Conservation (phyloP, 2,113 vertebrate species). For the Monarcha castaneiventris region DNA sequence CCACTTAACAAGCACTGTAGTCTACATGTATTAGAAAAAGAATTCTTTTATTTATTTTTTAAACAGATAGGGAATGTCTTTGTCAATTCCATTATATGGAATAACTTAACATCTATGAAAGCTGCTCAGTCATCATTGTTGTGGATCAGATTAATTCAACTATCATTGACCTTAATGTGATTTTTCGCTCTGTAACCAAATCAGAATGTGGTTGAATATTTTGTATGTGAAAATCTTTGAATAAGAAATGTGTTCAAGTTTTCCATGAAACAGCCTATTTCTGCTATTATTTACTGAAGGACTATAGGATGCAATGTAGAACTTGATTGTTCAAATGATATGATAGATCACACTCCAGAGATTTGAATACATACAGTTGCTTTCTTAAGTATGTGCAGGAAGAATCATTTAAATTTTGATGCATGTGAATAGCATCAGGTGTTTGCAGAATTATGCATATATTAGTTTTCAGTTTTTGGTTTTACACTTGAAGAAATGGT, state of each 20-base stretch:
- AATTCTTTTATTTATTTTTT: neutral
- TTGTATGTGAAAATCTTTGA: neutral
- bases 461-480: neutral
- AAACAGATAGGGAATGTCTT: neutral
- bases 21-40: neutral
- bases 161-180: neutral
- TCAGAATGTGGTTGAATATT: neutral
- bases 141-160: neutral
- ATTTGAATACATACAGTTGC: neutral
- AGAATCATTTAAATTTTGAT: neutral
- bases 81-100: neutral
- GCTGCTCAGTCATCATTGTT: accelerated
- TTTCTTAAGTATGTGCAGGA: neutral
- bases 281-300: neutral
- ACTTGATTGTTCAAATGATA: neutral
- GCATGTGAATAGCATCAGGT: neutral
- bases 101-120: neutral
- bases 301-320: neutral
- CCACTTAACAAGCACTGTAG: neutral
- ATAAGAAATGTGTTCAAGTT: neutral
- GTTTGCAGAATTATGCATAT: neutral
- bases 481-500: neutral
- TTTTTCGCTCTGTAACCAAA: neutral
- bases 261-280: neutral
- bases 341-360: neutral